Conservation (phyloP, 2,797 vertebrate genomes). For the Cossypha dichroa region DNA sequence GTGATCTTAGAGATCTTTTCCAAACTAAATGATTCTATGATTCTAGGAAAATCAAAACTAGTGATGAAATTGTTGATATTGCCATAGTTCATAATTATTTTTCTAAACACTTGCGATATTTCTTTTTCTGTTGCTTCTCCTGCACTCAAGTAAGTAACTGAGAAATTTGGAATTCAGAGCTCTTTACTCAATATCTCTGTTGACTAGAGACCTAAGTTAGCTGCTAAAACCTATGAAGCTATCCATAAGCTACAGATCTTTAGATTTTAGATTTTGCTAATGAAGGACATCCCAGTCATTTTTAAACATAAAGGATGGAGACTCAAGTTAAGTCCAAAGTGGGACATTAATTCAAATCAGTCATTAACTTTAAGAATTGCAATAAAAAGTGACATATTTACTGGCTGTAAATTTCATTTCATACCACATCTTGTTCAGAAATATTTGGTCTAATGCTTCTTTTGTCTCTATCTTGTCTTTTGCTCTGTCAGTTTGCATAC, state of each 20-base stretch:
- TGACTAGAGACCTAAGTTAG: not conserved
- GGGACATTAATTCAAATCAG: not conserved
- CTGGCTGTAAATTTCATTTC: not conserved
- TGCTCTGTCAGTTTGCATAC: not conserved
- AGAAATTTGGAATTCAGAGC: not conserved
- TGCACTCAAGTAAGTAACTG: not conserved
- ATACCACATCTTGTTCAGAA: not conserved
- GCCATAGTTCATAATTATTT: not conserved
- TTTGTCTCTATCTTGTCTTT: not conserved
- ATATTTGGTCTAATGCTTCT: not conserved
- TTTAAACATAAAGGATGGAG: not conserved
- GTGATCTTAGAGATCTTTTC: not conserved
- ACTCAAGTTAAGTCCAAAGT: not conserved
- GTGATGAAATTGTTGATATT: not conserved
- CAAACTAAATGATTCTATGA: not conserved
- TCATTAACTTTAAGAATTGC: not conserved
- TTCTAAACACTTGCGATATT: not conserved
- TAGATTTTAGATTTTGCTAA: not conserved
- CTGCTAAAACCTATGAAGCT: not conserved
- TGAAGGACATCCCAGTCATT: not conserved
- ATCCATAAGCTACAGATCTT: not conserved
- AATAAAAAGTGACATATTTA: not conserved
- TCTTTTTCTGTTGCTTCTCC: not conserved
- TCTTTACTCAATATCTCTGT: not conserved
- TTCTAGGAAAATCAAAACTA: not conserved